Base-by-base conservation (phyloP, 23 tunicate species). In the Halocynthia roretzi region DNA sequence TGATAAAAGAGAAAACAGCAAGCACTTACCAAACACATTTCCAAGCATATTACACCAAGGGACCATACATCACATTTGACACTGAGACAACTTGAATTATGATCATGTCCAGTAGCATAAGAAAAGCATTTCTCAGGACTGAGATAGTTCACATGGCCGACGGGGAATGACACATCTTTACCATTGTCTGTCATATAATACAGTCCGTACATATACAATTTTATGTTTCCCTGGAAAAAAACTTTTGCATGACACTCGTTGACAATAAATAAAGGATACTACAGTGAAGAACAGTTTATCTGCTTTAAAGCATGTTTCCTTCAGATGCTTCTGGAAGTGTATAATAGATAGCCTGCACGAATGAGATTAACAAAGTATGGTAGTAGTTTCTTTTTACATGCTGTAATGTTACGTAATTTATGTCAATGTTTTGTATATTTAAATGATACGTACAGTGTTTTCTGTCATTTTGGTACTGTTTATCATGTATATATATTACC, bases 31-130 rank as follows among this genome's bases (percentile, higher is more conserved):
- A 74, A 52, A 31, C 78, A 74, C 50, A 92, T 11, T 66, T 92
- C 98, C 50, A 92, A 22, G 14, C 91, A 31, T 7, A 92, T 77
- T 2, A 92, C 69, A 55, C 83, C 70, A 0, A 79, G 61, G 23
- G 98, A 68, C 98, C 98, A 92, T n/a, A 84, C 83, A 83, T 92
- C 98, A 56, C 82, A 56, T 73, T 86, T 92, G 14, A 49, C 62
- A 51, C 78, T 75, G 6, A 61, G 71, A 31, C 54, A 55, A 31
- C 56, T 61, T 0, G 4, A 50, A 6, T 61, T 31, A 7, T 53
- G 19, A 6, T 53, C 12, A 64, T 76, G 67, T 12, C 56, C 22
- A 2, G 22, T 31, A 8, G 64, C 78, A 7, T 15, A 8, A 0
- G 44, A 9, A 53, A 85, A 70, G 7, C 85, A 40, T 44, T 91